Base-by-base conservation (phyloP, 2,888 invertebrate species). In the Horisme vitalbata region DNA sequence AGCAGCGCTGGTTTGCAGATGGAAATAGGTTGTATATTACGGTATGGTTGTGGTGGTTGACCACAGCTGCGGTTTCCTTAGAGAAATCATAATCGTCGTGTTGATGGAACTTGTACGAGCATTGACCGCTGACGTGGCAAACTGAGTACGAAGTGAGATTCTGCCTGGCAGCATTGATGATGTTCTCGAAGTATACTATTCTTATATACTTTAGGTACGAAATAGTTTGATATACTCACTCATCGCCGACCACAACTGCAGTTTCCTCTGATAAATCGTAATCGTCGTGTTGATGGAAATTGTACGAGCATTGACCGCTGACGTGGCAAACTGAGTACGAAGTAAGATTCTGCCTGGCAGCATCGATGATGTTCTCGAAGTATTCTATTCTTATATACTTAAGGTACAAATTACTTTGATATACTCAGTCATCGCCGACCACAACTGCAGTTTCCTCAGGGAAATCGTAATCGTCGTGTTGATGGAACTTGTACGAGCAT, bases 101-200 rank as follows among this genome's bases (percentile, higher is more conserved):
- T 15, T 89, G 86, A 65, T 94, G 94, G 81, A 91, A 95, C 57
- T 87, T 89, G 30, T 84, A 79, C 8, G 91, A 82, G 72, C 97
- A 96, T 62, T 95, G 94, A 4, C 96, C 96, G 52, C 94, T 92
- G 46, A 96, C 76, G 70, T 95, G 93, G 67, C 96, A 97, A 37
- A 96, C 80, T 52, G 92, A 93, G 10, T 91, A 79, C 0, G 94
- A 79, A 14, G 92, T 91, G 30, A 96, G 83, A 64, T 93, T 91
- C 32, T 90, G 78, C 60, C 91, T 82, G 2, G 95, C 59, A 41
- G 92, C 92, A 4, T 84, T 79, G 55, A 94, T 92, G 45, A 97
- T 93, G 31, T 92, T 91, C 63, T 93, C 92, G 81, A n/a, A 95
- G 75, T 97, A 92, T n/a, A n/a, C n/a, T n/a, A n/a, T n/a, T n/a